These are phyloP conservation scores for Eupleurogrammus muticus DNA, from an alignment of 2,797 vertebrate genomes.

Conservation along the genomic window DNA sequence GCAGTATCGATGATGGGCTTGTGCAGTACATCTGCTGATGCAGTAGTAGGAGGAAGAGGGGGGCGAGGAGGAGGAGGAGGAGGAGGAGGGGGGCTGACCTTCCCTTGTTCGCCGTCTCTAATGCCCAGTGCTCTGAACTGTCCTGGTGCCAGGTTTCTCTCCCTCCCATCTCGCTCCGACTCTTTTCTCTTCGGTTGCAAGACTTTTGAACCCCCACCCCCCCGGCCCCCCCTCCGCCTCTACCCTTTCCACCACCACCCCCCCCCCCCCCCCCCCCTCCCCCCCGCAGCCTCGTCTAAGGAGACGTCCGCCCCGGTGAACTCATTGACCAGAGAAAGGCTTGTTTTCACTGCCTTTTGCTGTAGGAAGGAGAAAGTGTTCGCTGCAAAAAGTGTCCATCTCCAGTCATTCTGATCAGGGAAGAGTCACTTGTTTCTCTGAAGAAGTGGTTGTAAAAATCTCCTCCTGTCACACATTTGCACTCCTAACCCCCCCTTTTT, in stretches of 20 bases:
- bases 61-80: neutral
- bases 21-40: conserved; percentile 68
- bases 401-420: conserved; percentile 19
- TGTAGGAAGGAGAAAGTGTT: conserved; percentile 51
- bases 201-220: conserved; percentile 58
- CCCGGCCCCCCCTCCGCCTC: conserved; percentile 22
- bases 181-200: conserved; percentile 66
- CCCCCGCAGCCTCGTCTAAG: conserved; percentile 59
- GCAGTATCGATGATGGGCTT: conserved; percentile 58
- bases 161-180: conserved; percentile 42
- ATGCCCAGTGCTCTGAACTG: conserved; percentile 62
- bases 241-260: conserved; percentile 20
- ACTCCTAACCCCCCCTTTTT: no score
- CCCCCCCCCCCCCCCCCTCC: conserved; percentile 19
- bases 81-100: conserved; percentile 54
- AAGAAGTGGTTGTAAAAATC: conserved; percentile 5
- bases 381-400: conserved; percentile 55
- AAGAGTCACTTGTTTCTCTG: neutral
- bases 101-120: conserved; percentile 66
- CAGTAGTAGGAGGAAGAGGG: conserved; percentile 53
- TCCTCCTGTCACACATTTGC: neutral
- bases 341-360: conserved; percentile 75
- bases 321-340: conserved; percentile 80
- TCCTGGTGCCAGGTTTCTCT: conserved; percentile 69
- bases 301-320: conserved; percentile 77